phyloP scores from a whole-genome alignment of 2,113 vertebrate genomes.

The Eonycteris spelaea region DNA sequence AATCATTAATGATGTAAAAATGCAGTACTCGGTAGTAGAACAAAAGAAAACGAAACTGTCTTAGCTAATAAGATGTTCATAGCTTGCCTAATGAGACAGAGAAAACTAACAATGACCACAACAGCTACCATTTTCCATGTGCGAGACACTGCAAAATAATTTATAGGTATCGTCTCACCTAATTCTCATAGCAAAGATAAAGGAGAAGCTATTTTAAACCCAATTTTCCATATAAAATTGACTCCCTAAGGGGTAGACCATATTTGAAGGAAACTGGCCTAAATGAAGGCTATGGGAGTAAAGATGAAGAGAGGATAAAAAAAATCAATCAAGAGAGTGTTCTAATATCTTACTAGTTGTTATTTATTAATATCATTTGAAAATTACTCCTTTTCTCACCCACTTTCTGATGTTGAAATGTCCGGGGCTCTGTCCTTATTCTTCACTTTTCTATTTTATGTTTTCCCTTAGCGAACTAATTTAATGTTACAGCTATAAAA shows the following conservation, averaged over 20 bases:
- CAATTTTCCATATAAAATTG: neutral
- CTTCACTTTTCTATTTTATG: neutral
- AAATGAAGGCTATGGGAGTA: neutral
- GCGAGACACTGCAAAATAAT: neutral
- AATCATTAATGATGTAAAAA: neutral
- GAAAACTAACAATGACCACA: neutral
- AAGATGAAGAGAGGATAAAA: neutral
- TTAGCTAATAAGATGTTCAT: neutral
- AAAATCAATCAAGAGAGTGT: neutral
- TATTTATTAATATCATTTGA: neutral
- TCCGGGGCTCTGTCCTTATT: neutral
- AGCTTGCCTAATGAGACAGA: neutral
- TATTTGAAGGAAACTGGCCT: neutral
- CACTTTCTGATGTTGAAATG: neutral
- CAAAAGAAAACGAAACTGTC: neutral
- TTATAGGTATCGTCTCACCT: neutral
- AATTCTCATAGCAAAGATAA: neutral
- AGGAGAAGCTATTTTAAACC: neutral
- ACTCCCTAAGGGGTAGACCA: neutral
- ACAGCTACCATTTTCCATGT: neutral
- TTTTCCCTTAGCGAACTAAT: neutral
- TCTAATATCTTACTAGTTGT: neutral
- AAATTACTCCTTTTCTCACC: neutral
- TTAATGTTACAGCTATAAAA: neutral
- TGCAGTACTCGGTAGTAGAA: neutral